Base-by-base conservation (phyloP, 2,797 vertebrate species). In the Fringilla coelebs region DNA sequence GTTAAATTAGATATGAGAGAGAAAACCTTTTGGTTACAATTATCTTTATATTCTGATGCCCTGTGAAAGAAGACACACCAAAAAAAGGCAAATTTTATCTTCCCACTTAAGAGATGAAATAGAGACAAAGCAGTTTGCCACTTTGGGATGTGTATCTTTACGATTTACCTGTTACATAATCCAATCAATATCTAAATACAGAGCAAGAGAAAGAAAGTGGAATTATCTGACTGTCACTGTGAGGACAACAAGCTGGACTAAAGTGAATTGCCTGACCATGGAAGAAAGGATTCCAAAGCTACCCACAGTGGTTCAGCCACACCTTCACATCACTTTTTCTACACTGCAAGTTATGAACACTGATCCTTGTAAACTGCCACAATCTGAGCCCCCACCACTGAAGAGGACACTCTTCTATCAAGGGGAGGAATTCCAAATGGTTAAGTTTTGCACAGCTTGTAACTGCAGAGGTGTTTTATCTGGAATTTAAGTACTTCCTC, bases 261-360 rank as follows among this genome's bases (percentile, higher is more conserved):
- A 61, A 36, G 3, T 6, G 20, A 65, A 60, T 2, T 41, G 34
- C 28, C 32, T 7, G 1, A 8, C 28, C 7, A 10, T 1, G 3
- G 54, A 54, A 70, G 32, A 76, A 68, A 7, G 16, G 34, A 66
- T 14, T 11, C 34, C 73, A 58, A 25, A 74, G 34, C 5, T 29
- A 41, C n/a, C 22, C 32, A 6, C 34, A 31, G 2, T 5, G 21
- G 17, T 51, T 92, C 70, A 62, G 36, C 14, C 25, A 22, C 29
- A 40, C 24, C 10, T 70, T 55, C 48, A 21, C 10, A 71, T 17
- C 19, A 10, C 25, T 70, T 43, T 62, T 31, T 0, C 0, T 17
- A 26, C 20, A 9, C 28, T 29, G 26, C 10, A 45, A 6, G 38
- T 34, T 41, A 70, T 6, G 29, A 67, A 67, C 18, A 28, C 1